Percentiles rank a stretch among this genome's conserved stretches.
Conservation (phyloP, 2,113 vertebrate genomes). For the Nannobrachium achirus region DNA sequence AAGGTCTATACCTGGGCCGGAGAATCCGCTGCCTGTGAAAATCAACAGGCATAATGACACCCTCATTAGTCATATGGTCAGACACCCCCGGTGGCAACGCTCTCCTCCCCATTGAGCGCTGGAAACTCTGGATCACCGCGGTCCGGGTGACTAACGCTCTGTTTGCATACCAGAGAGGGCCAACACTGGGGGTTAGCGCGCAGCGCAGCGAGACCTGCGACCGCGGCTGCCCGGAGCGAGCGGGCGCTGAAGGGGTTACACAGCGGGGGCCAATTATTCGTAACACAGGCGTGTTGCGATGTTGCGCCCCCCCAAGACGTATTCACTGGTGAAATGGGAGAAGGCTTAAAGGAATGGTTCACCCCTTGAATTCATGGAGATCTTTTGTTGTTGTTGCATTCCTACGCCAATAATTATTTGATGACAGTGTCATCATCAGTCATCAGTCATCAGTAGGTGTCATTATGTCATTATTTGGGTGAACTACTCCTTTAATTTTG, state of each 20-base stretch:
- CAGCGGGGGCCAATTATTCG: neutral
- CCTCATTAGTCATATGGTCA: constrained; percentile 65
- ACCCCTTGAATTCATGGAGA: too few relatives aligned
- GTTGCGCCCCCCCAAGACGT: neutral
- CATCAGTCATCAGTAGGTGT: too few relatives aligned
- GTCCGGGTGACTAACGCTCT: constrained; percentile 55
- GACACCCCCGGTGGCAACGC: constrained; percentile 56
- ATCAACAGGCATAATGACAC: constrained; percentile 64
- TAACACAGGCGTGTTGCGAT: neutral
- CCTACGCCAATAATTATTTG: too few relatives aligned
- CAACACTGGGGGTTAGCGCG: constrained; percentile 35
- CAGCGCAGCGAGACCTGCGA: neutral
- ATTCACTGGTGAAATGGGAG: neutral
- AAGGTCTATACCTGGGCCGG: constrained; percentile 52
- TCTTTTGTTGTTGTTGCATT: neutral
- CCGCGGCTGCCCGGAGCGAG: neutral
- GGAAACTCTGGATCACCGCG: constrained; percentile 77
- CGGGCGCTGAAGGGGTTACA: neutral
- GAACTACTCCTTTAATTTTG: too few relatives aligned
- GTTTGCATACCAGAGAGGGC: constrained; percentile 70
- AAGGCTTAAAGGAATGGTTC: too few relatives aligned
- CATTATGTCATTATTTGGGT: too few relatives aligned
- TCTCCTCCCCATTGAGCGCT: constrained; percentile 59
- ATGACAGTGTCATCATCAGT: too few relatives aligned
- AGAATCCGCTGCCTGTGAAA: constrained; percentile 47